Conservation (phyloP, 2,888 invertebrate genomes). For the Eurytoma californica region DNA sequence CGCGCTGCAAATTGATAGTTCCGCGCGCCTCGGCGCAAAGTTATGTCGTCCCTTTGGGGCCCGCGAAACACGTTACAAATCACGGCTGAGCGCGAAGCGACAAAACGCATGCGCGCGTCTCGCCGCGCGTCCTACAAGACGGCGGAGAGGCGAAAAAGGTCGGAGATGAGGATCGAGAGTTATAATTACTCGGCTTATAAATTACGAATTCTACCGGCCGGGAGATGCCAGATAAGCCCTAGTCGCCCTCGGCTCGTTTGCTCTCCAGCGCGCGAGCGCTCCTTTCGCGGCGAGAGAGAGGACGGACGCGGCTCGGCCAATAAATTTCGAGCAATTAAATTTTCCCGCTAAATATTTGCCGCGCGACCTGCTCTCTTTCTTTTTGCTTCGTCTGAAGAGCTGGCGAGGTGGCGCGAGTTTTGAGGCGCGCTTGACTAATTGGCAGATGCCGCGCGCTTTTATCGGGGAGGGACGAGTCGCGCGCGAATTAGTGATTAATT, state of each 20-base stretch:
- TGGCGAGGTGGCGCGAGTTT: not conserved
- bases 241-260: not conserved
- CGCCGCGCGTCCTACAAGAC: slow-evolving; percentile 52
- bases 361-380: slow-evolving; percentile 24
- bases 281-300: slow-evolving; percentile 4
- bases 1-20: slow-evolving; percentile 41
- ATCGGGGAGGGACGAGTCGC: slow-evolving; percentile 1
- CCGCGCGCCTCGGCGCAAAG: not conserved
- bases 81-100: slow-evolving; percentile 51
- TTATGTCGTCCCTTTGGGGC: slow-evolving; percentile 23
- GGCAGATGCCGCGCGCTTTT: slow-evolving; percentile 16
- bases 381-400: no score
- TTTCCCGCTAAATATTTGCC: slow-evolving; percentile 42
- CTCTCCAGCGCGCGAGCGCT: no score
- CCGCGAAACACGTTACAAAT: slow-evolving; percentile 54
- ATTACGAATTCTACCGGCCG: slow-evolving; percentile 59
- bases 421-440: slow-evolving; percentile 42
- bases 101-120: slow-evolving; percentile 57
- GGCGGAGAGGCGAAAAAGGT: not conserved
- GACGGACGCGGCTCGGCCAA: slow-evolving; percentile 45
- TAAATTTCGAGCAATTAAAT: slow-evolving; percentile 54
- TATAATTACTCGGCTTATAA: slow-evolving; percentile 64
- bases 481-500: not conserved
- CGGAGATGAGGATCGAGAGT: slow-evolving; percentile 56
- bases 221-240: slow-evolving; percentile 60